Evolutionary conservation across 2,797 vertebrate species (phyloP).

Genomic region (Tiaroga cobitis): DNA sequence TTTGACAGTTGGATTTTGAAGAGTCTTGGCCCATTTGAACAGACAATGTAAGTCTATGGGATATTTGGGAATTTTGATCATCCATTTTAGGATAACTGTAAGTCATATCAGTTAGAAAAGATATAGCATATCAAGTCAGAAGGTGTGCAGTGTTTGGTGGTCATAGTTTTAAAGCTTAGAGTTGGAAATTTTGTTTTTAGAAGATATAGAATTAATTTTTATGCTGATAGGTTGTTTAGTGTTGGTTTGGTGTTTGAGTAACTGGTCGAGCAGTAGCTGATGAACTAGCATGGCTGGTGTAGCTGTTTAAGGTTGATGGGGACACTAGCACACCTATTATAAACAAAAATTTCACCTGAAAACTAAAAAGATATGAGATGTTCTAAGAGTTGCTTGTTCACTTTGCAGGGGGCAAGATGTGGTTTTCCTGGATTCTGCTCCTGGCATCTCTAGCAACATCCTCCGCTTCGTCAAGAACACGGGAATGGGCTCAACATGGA

Average conservation of each 20-base stretch:
- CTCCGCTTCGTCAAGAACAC: slow-evolving; percentile 49
- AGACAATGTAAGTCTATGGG: too few species aligned
- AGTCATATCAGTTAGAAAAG: too few species aligned
- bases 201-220: background rate
- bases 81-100: too few species aligned
- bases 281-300: background rate
- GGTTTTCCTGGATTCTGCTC: slow-evolving; percentile 66
- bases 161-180: background rate
- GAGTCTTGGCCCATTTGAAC: too few species aligned
- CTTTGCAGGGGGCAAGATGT: slow-evolving; percentile 68
- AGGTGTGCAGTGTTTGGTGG: too few species aligned
- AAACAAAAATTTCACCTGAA: background rate
- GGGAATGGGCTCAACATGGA: slow-evolving; percentile 79
- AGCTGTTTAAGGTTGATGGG: background rate
- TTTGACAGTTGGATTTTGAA: too few species aligned
- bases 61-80: too few species aligned
- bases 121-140: background rate
- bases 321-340: background rate
- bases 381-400: background rate
- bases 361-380: background rate
- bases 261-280: background rate
- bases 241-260: background rate
- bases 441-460: slow-evolving; percentile 57
- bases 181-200: background rate
- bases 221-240: background rate